Conservation (phyloP, 1,140 invertebrate species). For the Drosophila equinoxialis region DNA sequence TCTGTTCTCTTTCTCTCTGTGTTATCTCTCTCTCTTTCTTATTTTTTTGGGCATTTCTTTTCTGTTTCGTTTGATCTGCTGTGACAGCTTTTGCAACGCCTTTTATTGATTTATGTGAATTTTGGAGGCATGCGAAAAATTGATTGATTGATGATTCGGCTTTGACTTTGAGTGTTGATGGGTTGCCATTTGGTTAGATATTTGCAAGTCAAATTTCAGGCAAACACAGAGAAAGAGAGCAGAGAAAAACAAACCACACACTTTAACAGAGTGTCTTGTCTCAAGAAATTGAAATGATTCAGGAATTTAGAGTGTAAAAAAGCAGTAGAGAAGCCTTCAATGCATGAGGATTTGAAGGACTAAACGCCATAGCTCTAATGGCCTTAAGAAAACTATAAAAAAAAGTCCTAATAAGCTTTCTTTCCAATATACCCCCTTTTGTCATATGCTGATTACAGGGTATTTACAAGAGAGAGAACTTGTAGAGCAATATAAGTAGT, state of each 20-base stretch:
- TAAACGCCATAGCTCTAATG: too few relatives aligned
- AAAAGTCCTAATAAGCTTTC: too few relatives aligned
- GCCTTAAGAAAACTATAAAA: too few relatives aligned
- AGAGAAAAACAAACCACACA: not conserved
- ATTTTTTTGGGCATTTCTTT: slow-evolving; percentile 22
- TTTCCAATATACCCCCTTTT: not conserved
- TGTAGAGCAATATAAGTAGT: not conserved
- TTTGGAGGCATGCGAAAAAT: slow-evolving; percentile 26
- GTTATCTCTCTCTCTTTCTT: not conserved
- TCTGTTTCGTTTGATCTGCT: slow-evolving; percentile 23
- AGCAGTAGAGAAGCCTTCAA: too few relatives aligned
- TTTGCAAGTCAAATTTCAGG: slow-evolving; percentile 67
- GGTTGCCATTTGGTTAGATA: slow-evolving; percentile 36
- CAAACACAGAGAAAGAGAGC: not conserved
- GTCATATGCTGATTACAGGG: not conserved
- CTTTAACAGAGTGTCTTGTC: not conserved
- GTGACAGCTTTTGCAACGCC: slow-evolving; percentile 63
- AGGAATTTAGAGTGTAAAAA: not conserved
- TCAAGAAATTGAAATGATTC: not conserved
- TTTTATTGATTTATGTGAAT: slow-evolving; percentile 70
- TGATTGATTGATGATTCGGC: slow-evolving; percentile 57
- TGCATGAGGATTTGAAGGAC: too few relatives aligned
- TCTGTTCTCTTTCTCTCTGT: not conserved
- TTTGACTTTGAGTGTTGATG: slow-evolving; percentile 66
- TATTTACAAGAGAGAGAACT: not conserved